Base-by-base conservation (phyloP, 2,113 vertebrate species). In the Heloderma charlesbogerti region DNA sequence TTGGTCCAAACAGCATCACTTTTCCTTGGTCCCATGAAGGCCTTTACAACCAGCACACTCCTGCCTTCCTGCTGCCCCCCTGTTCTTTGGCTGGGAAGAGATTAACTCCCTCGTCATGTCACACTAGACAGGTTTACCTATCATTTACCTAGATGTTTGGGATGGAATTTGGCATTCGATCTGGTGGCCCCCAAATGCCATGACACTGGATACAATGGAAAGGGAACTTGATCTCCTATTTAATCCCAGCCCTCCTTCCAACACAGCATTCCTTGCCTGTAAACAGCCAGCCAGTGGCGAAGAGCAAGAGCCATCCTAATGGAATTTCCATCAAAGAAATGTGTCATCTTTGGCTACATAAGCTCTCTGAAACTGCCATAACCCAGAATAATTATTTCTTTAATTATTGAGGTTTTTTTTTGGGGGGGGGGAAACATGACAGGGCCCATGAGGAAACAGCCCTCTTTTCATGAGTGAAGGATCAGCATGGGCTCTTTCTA, bases 331-430 rank as follows among this genome's bases (percentile, higher is more conserved):
- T 48, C 81, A 8, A 1, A 91, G 37, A 66, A 45, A 1, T 37
- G 9, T 67, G 13, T 88, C 94, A 94, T 90, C 34, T 94, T 90
- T 92, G 60, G 72, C 54, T 86, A 92, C 85, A 81, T 72, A 37
- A 85, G 57, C 48, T 6, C 81, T 6, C 34, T 87, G 79, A 88
- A 93, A 74, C 43, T 80, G 3, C 27, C 60, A 89, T 75, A 54
- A 9, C 40, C 84, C 9, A n/a, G 57, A 71, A 86, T 3, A 45
- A 27, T 69, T 31, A 60, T 60, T 40, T 40, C 40, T 40, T 60
- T 60, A 75, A 75, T 75, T 4, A 75, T 75, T 20, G 18, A n/a
- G n/a, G n/a, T n/a, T n/a, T 66, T 66, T 37, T 12, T 2, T 37
- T 37, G 27, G 69, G 10, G 72, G 37, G 45, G 43, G 77, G 43